phyloP scores from a whole-genome alignment of 1,140 invertebrate genomes.

The Drosophila ercepeae region DNA sequence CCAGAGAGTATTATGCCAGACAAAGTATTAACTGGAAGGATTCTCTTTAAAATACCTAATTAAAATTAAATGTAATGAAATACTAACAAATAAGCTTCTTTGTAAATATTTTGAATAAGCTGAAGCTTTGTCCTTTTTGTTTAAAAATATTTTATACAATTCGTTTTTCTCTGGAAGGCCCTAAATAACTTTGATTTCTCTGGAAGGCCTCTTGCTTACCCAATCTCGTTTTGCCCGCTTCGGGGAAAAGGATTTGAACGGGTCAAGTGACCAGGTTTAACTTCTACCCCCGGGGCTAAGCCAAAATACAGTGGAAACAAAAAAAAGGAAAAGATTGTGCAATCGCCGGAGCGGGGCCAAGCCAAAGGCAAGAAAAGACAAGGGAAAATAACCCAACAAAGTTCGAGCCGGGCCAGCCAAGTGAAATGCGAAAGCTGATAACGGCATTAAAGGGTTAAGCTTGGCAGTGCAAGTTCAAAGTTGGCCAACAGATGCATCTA shows the following conservation, averaged over 20 bases:
- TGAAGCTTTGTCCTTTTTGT: neutral
- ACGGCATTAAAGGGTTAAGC: conserved; percentile 76
- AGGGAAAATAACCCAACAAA: conserved; percentile 33
- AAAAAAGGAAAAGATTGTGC: conserved; percentile 17
- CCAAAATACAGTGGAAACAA: neutral
- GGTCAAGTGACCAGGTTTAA: conserved; percentile 39
- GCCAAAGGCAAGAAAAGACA: conserved; percentile 26
- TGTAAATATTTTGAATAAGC: no score
- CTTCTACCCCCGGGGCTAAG: conserved; percentile 11
- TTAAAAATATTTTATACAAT: neutral
- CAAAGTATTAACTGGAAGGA: conserved; percentile 14
- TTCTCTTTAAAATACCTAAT: neutral
- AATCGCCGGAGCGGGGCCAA: conserved; percentile 26
- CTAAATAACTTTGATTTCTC: conserved; percentile 40
- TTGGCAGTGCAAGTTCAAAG: conserved; percentile 68
- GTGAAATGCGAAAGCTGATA: conserved; percentile 77
- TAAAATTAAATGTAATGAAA: neutral
- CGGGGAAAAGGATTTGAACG: neutral
- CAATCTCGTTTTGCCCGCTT: neutral
- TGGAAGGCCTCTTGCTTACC: neutral
- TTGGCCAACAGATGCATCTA: conserved; percentile 47
- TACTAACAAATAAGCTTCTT: neutral
- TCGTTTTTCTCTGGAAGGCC: neutral
- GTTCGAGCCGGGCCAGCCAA: conserved; percentile 44
- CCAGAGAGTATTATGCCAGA: conserved; percentile 24